Base-by-base conservation (phyloP, 2,797 vertebrate genomes). In the Delichon dasypus region DNA sequence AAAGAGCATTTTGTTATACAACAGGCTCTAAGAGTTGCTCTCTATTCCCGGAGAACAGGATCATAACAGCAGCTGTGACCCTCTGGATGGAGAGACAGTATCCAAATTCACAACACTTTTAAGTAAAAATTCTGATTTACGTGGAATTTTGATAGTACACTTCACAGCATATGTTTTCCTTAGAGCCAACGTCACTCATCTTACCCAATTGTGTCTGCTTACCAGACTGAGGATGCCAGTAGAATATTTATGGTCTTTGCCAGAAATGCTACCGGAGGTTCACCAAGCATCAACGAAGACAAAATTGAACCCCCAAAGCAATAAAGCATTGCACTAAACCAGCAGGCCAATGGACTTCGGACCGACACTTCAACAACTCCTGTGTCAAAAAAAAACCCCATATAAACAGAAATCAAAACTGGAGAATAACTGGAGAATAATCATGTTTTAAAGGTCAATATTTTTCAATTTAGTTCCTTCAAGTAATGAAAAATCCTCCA, bases 291-390 rank as follows among this genome's bases (percentile, higher is more conserved):
- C 85, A 99, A 7, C 1, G 98, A 98, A 3, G 99, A 98, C 83
- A 99, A 98, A 94, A 99, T 97, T 3, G 98, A 99, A 54, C 99
- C 99, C 13, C 99, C 99, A 57, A 99, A 99, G 93, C 99, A 99
- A 94, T 97, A 98, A 29, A 99, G 98, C 99, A 99, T 99, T 88
- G 99, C 99, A 97, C 99, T 99, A 97, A 99, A 98, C 99, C 99
- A 99, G 97, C 99, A 99, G 58, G 99, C 99, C 48, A 99, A 5
- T 9, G 99, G 99, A 93, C 99, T 99, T 85, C 84, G 97, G 75
- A 98, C 90, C 14, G 99, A 98, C 48, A 99, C 96, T 65, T 98
- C 97, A 11, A 97, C 94, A n/a, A 97, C 98, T 89, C 99, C 99
- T 99, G 98, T 5, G 48, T 38, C 50, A 84, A 86, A 45, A 55